phyloP scores from a whole-genome alignment of 2,888 invertebrate genomes.

The Tanytarsus gracilentus region DNA sequence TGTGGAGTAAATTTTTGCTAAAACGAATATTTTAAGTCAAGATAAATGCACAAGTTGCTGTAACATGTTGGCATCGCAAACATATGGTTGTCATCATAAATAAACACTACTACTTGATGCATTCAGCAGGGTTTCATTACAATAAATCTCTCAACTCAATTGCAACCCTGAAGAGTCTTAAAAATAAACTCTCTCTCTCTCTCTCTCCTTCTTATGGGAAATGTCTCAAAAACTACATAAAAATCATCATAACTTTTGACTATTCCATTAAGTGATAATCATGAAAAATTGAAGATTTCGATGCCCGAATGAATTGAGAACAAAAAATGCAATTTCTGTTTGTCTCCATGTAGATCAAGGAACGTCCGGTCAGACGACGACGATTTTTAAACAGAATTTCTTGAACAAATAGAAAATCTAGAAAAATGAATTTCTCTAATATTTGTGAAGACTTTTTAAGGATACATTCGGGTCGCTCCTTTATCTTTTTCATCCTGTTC shows the following conservation, averaged over 20 bases:
- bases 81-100: too few species aligned
- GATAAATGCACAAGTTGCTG: neutral
- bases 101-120: slow-evolving; percentile 3
- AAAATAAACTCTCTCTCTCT: neutral
- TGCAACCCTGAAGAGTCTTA: neutral
- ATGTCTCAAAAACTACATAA: neutral
- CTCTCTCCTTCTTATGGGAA: neutral
- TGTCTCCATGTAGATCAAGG: neutral
- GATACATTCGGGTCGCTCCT: slow-evolving; percentile 7
- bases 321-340: slow-evolving; percentile 16
- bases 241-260: neutral
- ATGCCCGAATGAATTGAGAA: slow-evolving; percentile 10
- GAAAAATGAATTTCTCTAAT: slow-evolving; percentile 24
- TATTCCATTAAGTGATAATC: neutral
- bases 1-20: neutral
- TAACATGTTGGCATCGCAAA: too few species aligned
- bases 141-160: too few species aligned
- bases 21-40: slow-evolving; percentile 16
- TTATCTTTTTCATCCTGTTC: slow-evolving; percentile 27
- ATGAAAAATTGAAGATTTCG: slow-evolving; percentile 22
- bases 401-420: slow-evolving; percentile 23
- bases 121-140: too few species aligned
- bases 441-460: slow-evolving; percentile 8
- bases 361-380: slow-evolving; percentile 14
- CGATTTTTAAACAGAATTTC: neutral